Conservation (phyloP, 2,888 invertebrate genomes). For the Andrena hattorfiana region DNA sequence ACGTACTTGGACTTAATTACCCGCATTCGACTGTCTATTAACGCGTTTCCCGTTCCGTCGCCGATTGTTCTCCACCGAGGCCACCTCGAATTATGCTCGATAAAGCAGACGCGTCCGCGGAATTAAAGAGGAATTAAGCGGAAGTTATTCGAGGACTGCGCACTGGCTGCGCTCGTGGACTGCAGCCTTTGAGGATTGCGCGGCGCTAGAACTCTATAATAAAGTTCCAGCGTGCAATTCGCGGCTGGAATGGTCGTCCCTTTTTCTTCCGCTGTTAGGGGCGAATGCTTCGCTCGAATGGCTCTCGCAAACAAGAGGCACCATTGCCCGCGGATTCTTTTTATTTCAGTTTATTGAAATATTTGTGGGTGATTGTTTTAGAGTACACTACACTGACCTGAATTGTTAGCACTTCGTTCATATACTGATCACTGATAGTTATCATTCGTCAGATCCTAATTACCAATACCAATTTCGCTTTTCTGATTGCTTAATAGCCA, state of each 20-base stretch:
- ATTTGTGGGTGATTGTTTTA: not conserved
- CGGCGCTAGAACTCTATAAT: conserved; percentile 28
- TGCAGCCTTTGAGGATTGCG: conserved; percentile 1
- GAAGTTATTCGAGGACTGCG: conserved; percentile 7
- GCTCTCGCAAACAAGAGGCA: not conserved
- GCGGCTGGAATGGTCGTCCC: conserved; percentile 31
- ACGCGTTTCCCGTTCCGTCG: conserved; percentile 44
- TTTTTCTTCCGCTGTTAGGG: conserved; percentile 4
- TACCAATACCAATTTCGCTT: no score
- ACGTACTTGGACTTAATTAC: conserved; percentile 67
- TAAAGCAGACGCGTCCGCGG: not conserved
- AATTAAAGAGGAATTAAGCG: not conserved
- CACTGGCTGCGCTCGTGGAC: not conserved
- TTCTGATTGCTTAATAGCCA: not conserved
- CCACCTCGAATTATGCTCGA: not conserved
- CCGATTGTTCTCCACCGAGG: not conserved
- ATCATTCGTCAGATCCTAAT: no score
- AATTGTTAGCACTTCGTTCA: not conserved
- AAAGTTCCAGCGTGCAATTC: conserved; percentile 44
- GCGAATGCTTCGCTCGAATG: not conserved
- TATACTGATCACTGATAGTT: no score
- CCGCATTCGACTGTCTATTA: conserved; percentile 60
- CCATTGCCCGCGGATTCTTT: not conserved
- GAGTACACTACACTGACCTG: not conserved
- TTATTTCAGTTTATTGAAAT: not conserved